These are phyloP conservation scores for Chrosomus eos DNA, from an alignment of 2,797 vertebrate genomes.

Conservation along the genomic window DNA sequence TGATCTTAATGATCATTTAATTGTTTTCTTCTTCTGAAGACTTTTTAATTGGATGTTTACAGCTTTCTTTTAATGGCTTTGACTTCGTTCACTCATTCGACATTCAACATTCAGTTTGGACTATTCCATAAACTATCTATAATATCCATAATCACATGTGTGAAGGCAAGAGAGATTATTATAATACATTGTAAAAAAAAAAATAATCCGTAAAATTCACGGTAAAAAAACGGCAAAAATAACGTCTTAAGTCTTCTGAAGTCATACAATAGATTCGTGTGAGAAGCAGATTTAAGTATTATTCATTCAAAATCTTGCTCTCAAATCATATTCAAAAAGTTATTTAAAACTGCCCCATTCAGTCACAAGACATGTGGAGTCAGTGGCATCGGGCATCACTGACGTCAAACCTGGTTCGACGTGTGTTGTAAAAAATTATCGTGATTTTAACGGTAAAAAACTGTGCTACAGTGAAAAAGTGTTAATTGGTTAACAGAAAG, in stretches of 20 bases:
- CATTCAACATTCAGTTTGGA: not conserved
- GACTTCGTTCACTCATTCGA: not conserved
- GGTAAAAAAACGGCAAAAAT: no score
- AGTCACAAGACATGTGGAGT: not conserved
- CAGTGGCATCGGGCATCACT: not conserved
- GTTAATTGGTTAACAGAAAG: no score
- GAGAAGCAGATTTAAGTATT: not conserved
- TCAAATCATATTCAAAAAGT: not conserved
- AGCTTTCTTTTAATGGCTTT: constrained; percentile 63
- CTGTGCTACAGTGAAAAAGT: no score
- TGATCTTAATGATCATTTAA: not conserved
- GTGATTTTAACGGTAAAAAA: no score
- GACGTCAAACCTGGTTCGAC: not conserved
- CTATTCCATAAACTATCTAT: not conserved
- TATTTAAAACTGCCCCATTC: not conserved
- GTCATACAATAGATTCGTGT: not conserved
- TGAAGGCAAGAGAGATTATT: not conserved
- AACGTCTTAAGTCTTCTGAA: not conserved
- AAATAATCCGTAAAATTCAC: no score
- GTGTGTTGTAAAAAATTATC: no score
- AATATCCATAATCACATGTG: not conserved
- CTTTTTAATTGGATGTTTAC: constrained; percentile 72
- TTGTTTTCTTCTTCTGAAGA: constrained; percentile 59
- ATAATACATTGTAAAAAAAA: not conserved
- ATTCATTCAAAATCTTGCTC: not conserved